These are phyloP conservation scores for Prochilodus magdalenae DNA, from an alignment of 2,113 vertebrate species.

Conservation along the genomic window DNA sequence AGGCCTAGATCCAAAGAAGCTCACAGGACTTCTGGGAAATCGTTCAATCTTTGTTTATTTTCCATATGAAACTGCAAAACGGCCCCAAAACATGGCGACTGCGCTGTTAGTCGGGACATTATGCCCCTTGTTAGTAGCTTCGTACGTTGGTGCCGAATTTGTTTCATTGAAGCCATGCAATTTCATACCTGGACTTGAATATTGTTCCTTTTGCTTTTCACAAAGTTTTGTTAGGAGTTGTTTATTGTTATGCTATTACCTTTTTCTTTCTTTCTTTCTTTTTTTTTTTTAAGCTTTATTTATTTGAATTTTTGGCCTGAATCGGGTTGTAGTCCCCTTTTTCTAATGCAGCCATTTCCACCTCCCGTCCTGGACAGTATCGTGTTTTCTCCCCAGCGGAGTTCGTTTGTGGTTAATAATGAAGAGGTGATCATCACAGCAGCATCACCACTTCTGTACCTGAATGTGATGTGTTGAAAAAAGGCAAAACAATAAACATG, in stretches of 20 bases:
- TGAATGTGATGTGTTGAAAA: too few species aligned
- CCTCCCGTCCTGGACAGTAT: background rate
- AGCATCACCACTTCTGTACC: background rate
- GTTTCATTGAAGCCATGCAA: constrained; percentile 24
- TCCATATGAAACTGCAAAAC: background rate
- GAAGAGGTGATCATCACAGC: background rate
- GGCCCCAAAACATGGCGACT: background rate
- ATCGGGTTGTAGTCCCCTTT: background rate
- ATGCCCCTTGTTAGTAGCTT: background rate
- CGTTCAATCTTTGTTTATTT: background rate
- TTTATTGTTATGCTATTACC: background rate
- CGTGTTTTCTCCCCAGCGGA: background rate
- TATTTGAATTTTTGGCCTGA: background rate
- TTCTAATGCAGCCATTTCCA: background rate
- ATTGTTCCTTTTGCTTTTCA: background rate
- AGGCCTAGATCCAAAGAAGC: constrained; percentile 58
- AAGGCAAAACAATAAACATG: background rate
- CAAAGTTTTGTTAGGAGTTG: background rate
- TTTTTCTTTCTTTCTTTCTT: too few species aligned
- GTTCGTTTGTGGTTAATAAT: too few species aligned
- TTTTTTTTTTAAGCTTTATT: too few species aligned
- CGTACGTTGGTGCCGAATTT: constrained; percentile 12
- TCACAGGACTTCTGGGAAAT: background rate
- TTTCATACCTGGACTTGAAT: background rate
- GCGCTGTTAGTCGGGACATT: background rate